Base-by-base conservation (phyloP, 1,140 invertebrate genomes). In the Drosophila orosa region DNA sequence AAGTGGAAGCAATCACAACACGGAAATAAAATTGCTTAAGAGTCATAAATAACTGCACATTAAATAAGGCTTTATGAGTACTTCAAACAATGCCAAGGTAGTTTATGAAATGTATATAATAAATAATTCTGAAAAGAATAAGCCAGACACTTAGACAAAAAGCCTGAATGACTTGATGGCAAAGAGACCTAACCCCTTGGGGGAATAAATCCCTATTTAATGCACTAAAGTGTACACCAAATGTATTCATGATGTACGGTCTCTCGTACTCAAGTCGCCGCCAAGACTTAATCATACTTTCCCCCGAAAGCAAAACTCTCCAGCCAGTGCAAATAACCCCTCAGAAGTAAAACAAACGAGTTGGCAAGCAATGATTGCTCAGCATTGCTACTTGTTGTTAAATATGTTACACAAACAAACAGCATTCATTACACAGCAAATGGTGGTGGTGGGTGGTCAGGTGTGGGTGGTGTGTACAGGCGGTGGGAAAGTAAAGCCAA, bases 401-500 rank as follows among this genome's bases (percentile, higher is more conserved):
- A 81, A 75, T 81, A 86, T 86, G 63, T 74, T 74, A 17, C 50
- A 56, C 78, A 81, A 63, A 74, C 68, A 55, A 71, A 54, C 77
- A 76, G 52, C 82, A 80, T 74, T 77, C 48, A 84, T 68, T 84
- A 74, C 56, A 55, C 59, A 27, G 45, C 31, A 59, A 67, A 40
- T 27, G 45, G n/a, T 19, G 35, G 8, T 33, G 42, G 42, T 17
- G 44, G 24, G 15, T 5, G 44, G 22, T 7, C 24, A 47, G 45
- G 45, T 42, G n/a, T 29, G 47, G 22, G 17, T 25, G 27, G 12
- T n/a, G n/a, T n/a, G n/a, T n/a, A n/a, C n/a, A n/a, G 22, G 17
- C 22, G 27, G 12, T 24, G 13, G 59, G 25, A 22, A 39, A 50
- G 31, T 40, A 15, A 66, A 29, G 31, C 39, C 19, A 66, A 9